These are phyloP conservation scores for Oenanthe oenanthe DNA, from an alignment of 2,113 vertebrate genomes.

Conservation along the genomic window DNA sequence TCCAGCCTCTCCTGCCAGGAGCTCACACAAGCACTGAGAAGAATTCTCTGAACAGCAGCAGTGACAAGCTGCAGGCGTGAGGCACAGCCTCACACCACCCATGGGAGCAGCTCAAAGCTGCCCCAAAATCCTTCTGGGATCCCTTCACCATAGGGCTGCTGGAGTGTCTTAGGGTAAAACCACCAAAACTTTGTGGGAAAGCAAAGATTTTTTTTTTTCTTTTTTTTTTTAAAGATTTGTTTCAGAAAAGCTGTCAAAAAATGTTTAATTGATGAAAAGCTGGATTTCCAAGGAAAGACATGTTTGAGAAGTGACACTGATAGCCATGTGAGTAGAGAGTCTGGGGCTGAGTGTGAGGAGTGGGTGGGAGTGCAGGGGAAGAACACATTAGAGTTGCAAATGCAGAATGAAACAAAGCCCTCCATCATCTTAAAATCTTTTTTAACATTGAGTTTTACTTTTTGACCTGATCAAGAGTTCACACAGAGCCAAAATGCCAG, in stretches of 20 bases:
- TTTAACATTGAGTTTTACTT: neutral
- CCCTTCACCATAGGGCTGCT: rapidly evolving
- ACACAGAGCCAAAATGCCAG: rapidly evolving
- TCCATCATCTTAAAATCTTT: neutral
- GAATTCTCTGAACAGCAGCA: neutral
- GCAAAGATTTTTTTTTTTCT: neutral
- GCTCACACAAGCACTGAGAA: rapidly evolving
- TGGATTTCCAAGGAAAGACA: constrained; percentile 47
- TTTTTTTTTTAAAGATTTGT: neutral
- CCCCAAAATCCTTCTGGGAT: neutral
- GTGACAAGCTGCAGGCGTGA: neutral
- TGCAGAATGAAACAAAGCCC: constrained; percentile 6
- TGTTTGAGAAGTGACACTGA: constrained; percentile 61
- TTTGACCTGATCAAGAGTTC: neutral
- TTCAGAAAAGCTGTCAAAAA: constrained; percentile 66
- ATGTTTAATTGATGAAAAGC: constrained; percentile 72
- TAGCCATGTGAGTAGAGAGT: constrained; percentile 54
- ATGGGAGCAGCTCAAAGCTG: neutral
- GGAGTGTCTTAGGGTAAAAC: constrained; percentile 2
- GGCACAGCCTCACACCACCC: neutral
- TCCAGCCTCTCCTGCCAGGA: neutral
- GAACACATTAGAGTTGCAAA: constrained; percentile 63
- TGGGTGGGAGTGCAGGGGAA: constrained; percentile 41
- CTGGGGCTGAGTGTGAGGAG: constrained; percentile 54
- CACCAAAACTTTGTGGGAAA: neutral